Percentiles rank a stretch among this genome's conserved stretches.
These are phyloP conservation scores for Cantharis nigra DNA, from an alignment of 2,888 invertebrate genomes.

Conservation along the genomic window DNA sequence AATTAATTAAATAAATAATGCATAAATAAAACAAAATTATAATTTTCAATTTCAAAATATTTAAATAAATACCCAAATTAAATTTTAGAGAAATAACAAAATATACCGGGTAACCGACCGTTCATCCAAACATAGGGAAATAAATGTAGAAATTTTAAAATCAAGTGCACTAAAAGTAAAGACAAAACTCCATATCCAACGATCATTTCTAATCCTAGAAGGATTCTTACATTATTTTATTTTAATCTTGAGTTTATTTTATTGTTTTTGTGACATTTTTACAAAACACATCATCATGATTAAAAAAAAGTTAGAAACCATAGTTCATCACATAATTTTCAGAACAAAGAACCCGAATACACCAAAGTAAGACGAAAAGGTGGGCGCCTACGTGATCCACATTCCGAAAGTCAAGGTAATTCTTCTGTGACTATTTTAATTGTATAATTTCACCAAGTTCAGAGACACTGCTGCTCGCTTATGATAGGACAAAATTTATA, in stretches of 20 bases:
- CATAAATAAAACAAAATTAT: too few relatives aligned
- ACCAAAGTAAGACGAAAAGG: slow-evolving; percentile 85
- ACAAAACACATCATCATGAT: not conserved
- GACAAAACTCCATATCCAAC: not conserved
- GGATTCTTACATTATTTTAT: not conserved
- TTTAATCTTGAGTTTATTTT: not conserved
- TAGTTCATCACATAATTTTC: slow-evolving; percentile 38
- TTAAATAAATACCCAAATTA: too few relatives aligned
- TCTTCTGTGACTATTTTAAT: not conserved
- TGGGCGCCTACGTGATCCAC: slow-evolving; percentile 75
- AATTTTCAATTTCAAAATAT: too few relatives aligned
- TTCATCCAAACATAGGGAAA: too few relatives aligned
- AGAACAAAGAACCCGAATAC: slow-evolving; percentile 82
- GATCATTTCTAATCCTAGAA: not conserved
- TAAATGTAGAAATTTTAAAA: too few relatives aligned
- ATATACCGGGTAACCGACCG: too few relatives aligned
- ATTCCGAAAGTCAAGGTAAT: slow-evolving; percentile 83
- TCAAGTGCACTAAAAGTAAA: too few relatives aligned
- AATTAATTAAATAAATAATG: too few relatives aligned
- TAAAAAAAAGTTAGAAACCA: not conserved
- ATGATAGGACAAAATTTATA: not conserved
- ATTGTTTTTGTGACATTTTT: not conserved
- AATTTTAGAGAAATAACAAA: too few relatives aligned
- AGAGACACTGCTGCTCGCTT: slow-evolving; percentile 48
- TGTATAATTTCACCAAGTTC: not conserved